Conservation (phyloP, 1,140 invertebrate species). For the Drosophila sucinea region DNA sequence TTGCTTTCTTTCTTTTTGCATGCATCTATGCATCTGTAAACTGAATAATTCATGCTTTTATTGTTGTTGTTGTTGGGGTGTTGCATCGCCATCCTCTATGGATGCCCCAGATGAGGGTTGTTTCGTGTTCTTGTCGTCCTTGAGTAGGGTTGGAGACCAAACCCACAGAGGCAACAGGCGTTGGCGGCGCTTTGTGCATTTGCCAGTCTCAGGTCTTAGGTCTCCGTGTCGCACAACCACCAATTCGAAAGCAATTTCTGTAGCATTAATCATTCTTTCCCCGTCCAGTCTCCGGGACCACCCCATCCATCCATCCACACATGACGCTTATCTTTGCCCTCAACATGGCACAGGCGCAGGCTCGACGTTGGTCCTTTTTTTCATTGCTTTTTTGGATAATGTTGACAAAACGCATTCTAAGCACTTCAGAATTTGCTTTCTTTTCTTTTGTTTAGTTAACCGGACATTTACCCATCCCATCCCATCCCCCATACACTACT, state of each 20-base stretch:
- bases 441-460: conserved; percentile 68
- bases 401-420: conserved; percentile 81
- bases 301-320: conserved; percentile 20
- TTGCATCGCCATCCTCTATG: conserved; percentile 1
- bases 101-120: conserved; percentile 40
- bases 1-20: conserved; percentile 22
- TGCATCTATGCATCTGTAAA: conserved; percentile 42
- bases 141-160: conserved; percentile 53
- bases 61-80: conserved; percentile 49
- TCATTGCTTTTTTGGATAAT: conserved; percentile 49
- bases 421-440: conserved; percentile 63
- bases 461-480: conserved; percentile 26
- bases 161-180: conserved; percentile 30
- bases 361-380: conserved; percentile 1
- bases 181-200: conserved; percentile 51
- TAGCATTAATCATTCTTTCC: conserved; percentile 71
- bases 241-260: conserved; percentile 74
- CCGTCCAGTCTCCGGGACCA: background rate
- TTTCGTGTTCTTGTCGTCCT: conserved; percentile 55
- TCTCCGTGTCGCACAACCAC: conserved; percentile 24
- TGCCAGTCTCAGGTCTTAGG: conserved; percentile 42
- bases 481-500: background rate
- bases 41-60: conserved; percentile 69
- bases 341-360: background rate
- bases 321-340: conserved; percentile 34